Base-by-base conservation (phyloP, 2,113 vertebrate species). In the Pterocles gutturalis region DNA sequence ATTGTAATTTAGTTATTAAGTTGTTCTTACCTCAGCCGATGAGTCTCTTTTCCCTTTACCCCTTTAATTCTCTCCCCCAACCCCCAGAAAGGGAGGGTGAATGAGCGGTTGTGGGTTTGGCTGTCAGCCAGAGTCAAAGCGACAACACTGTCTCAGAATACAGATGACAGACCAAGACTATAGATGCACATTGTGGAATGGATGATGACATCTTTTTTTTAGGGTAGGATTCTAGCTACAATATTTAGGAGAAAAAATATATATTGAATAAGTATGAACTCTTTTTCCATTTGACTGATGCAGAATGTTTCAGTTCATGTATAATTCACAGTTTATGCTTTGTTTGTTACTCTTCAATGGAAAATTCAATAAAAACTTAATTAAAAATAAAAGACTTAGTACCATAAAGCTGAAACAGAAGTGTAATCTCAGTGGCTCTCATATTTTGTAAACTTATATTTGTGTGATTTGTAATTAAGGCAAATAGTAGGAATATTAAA, bases 331-430 rank as follows among this genome's bases (percentile, higher is more conserved):
- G 41, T 4, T 70, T 34, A 64, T n/a, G 21, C 46, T 90, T 96
- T 96, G 43, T 83, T 93, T 96, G 51, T 45, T 93, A 85, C 28
- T 67, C 49, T 87, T 87, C 85, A 36, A 48, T 60, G 57, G 64
- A 95, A 97, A 96, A 91, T 48, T 92, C 83, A 90, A 86, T 93
- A 83, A 93, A 93, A 95, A 75, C 19, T 77, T 96, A 93, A 91
- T 92, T 97, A 92, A 94, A 96, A 94, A 72, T 71, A 86, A 78
- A 89, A 83, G 25, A 96, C 83, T 16, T 11, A 69, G 17, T 51
- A 62, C 24, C 22, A 84, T 71, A 92, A 96, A 97, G 28, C 25
- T 80, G 36, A 93, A 97, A 76, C 13, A 92, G 57, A 93, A 89
- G 10, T 58, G 5, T 46, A 95, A 62, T 81, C 45, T 93, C 43